Evolutionary conservation across 2,113 vertebrate species (phyloP).

Genomic region (Colossoma macropomum): DNA sequence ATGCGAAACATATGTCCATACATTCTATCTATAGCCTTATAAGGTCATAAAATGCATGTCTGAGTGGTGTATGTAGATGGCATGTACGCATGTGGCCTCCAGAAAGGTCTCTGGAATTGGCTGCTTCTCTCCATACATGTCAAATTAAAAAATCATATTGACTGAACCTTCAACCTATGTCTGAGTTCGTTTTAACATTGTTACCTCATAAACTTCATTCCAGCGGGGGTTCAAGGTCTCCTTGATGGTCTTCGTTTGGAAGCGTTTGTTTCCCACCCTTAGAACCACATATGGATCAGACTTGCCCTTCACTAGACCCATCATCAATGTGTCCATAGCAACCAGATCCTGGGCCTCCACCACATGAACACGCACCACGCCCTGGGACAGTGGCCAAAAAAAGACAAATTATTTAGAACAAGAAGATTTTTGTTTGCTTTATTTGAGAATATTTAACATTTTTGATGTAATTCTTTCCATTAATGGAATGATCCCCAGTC

Average conservation of each 20-base stretch:
- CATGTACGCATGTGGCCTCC: too few species aligned
- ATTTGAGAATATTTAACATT: background rate
- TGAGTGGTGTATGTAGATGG: too few species aligned
- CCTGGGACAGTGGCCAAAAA: slow-evolving; percentile 73
- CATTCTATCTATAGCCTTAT: too few species aligned
- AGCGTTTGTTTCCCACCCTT: slow-evolving; percentile 79
- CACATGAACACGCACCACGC: slow-evolving; percentile 88
- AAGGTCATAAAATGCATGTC: too few species aligned
- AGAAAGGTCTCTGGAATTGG: too few species aligned
- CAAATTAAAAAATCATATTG: background rate
- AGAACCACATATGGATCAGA: slow-evolving; percentile 91
- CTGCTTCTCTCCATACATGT: too few species aligned
- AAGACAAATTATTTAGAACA: background rate
- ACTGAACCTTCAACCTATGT: too few species aligned
- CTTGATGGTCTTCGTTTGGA: slow-evolving; percentile 88
- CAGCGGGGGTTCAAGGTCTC: slow-evolving; percentile 86
- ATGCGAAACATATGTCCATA: too few species aligned
- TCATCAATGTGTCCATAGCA: slow-evolving; percentile 87
- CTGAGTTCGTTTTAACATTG: background rate
- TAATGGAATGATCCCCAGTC: background rate
- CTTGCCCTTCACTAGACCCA: slow-evolving; percentile 89
- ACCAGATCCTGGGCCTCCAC: slow-evolving; percentile 86
- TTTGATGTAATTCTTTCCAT: background rate
- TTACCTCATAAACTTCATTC: slow-evolving; percentile 93
- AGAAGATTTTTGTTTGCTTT: background rate